Conservation (phyloP, 2,888 invertebrate species). For the Plebejus melissa region DNA sequence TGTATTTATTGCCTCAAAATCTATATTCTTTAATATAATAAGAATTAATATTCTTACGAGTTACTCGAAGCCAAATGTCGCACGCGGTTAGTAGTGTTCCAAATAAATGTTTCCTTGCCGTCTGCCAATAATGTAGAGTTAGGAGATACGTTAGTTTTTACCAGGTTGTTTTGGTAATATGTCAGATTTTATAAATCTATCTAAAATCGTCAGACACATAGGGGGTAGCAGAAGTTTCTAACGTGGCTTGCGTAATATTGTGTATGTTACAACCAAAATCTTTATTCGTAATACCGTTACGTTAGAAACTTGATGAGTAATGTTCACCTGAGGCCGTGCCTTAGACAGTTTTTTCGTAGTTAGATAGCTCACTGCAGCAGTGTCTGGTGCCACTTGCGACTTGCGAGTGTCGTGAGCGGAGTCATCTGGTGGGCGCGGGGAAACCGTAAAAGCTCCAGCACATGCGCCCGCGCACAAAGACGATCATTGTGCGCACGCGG, state of each 20-base stretch:
- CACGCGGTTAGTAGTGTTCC: background rate
- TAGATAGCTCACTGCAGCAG: slow-evolving; percentile 40
- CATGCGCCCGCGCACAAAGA: slow-evolving; percentile 41
- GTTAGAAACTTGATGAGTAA: background rate
- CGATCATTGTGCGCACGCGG: slow-evolving; percentile 42
- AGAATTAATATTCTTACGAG: background rate
- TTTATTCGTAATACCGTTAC: background rate
- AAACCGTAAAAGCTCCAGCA: slow-evolving; percentile 71
- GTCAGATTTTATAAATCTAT: background rate
- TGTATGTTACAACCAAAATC: background rate
- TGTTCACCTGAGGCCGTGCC: background rate
- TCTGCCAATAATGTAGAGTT: background rate
- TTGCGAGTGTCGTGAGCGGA: slow-evolving; percentile 41
- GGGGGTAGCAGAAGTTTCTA: background rate
- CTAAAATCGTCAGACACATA: background rate
- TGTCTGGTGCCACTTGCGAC: slow-evolving; percentile 40
- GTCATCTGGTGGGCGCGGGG: slow-evolving; percentile 66
- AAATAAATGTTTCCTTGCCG: background rate
- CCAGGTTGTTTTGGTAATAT: too few relatives aligned
- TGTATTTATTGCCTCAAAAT: slow-evolving; percentile 39
- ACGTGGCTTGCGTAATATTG: background rate
- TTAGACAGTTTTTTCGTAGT: slow-evolving; percentile 26
- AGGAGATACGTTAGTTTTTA: too few relatives aligned
- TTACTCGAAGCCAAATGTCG: background rate
- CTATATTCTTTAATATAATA: slow-evolving; percentile 34